A percentile compares a stretch with the other conserved stretches of the same genome.
phyloP scores from a whole-genome alignment of 1,140 invertebrate genomes.

The Pseudobourletiella spinata region DNA sequence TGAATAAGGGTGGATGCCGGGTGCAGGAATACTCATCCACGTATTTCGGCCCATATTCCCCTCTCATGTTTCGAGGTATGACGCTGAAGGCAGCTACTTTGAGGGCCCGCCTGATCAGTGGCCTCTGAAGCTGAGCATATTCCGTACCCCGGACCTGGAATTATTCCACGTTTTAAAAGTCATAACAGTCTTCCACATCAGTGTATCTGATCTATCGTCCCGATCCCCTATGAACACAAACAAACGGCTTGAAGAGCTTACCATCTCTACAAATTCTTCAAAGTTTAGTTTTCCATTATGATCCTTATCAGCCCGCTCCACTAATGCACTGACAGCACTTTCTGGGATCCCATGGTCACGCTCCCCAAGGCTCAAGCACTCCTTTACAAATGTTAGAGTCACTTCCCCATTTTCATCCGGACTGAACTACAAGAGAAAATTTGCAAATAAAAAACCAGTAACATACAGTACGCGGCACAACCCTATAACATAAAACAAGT shows the following conservation, averaged over 20 bases:
- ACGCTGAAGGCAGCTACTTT: slow-evolving; percentile 25
- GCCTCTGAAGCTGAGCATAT: slow-evolving; percentile 7
- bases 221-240: background rate
- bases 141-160: slow-evolving; percentile 3
- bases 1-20: slow-evolving; percentile 61
- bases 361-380: slow-evolving; percentile 52
- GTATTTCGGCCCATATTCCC: background rate
- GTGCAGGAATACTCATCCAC: slow-evolving; percentile 4
- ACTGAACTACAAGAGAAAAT: slow-evolving; percentile 49
- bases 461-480: background rate
- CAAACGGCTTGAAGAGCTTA: slow-evolving; percentile 44
- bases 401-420: slow-evolving; percentile 62
- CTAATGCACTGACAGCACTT: slow-evolving; percentile 58
- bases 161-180: background rate
- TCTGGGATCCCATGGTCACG: slow-evolving; percentile 61
- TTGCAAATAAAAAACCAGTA: background rate
- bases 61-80: slow-evolving; percentile 20
- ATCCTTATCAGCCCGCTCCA: slow-evolving; percentile 59
- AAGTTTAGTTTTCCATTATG: slow-evolving; percentile 63
- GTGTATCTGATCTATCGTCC: background rate
- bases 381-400: slow-evolving; percentile 57
- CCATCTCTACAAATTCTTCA: slow-evolving; percentile 70
- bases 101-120: slow-evolving; percentile 22
- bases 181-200: background rate
- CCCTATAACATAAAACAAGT: too few species aligned